Evolutionary conservation across 2,888 invertebrate species (phyloP), one percentile per base, ranked within the genome.

Genomic region (Deilephila porcellus): DNA sequence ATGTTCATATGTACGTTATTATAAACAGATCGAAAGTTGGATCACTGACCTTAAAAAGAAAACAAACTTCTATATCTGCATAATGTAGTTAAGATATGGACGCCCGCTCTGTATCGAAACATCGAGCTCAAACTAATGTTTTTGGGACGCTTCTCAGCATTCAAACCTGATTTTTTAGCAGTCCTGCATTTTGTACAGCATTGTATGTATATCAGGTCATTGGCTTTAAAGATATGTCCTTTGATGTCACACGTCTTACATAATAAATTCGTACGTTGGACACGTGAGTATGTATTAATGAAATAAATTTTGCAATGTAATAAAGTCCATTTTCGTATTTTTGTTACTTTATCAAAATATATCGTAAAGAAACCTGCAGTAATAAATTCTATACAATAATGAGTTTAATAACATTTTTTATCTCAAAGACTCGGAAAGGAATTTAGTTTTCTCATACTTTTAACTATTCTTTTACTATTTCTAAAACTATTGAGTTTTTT

Each of bases 101-200:
- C 2, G 6, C 25, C 17, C 25, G 17, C 52, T 25, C 67, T 17
- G 45, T 67, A 52, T 52, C 1, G 20, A 5, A 17, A 60, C 5
- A 1, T 60, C 4, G 45, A 8, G 37, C 25, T 52, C 2, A 67
- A 6, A 63, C 34, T 52, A 25, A 52, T 25, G 11, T 5, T 25
- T 7, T 25, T 67, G 52, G 6, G 67, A 67, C 52, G 52, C 67
- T 52, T 52, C 25, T 45, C 67, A 52, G n/a, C 6, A 45, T 52
- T 52, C 45, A 67, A 45, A 67, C 67, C 17, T 25, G 67, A 67
- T 67, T 67, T 60, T 60, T 32, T 60, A 29, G 29, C 11, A 60
- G 17, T 29, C 14, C 25, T 14, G 17, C 11, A 2, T 19, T 4
- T 63, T 4, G 7, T 52, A 25, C 4, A 11, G 6, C 14, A 63